Evolutionary conservation across 2,888 invertebrate species (phyloP).

Genomic region (Venusia cambrica): DNA sequence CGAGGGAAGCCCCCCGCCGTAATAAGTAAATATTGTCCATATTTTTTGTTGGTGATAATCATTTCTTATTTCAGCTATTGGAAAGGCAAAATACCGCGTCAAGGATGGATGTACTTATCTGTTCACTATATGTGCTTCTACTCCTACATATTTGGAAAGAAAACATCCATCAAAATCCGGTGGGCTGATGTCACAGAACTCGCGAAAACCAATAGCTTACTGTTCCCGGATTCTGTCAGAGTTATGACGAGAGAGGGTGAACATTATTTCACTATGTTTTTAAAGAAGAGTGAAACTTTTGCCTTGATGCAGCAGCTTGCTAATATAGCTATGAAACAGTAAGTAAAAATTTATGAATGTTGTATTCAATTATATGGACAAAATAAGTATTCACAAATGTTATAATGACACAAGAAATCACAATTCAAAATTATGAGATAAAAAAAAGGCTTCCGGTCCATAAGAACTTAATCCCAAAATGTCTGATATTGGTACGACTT

Average conservation of each 20-base stretch:
- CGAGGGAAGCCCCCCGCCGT: too few relatives aligned
- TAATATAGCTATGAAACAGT: conserved; percentile 97
- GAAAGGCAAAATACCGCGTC: conserved; percentile 95
- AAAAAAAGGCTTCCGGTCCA: too few relatives aligned
- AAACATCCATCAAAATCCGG: conserved; percentile 92
- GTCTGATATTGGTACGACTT: too few relatives aligned
- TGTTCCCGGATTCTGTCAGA: conserved; percentile 93
- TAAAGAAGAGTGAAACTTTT: conserved; percentile 94
- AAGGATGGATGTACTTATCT: conserved; percentile 98
- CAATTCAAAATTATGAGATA: too few relatives aligned
- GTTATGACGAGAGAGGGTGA: conserved; percentile 92
- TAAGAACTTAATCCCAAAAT: too few relatives aligned
- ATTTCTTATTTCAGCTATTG: conserved; percentile 86
- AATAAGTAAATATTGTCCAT: too few relatives aligned
- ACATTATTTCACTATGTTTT: conserved; percentile 95
- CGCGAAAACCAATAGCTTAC: conserved; percentile 86
- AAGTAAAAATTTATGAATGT: too few relatives aligned
- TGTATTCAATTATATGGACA: too few relatives aligned
- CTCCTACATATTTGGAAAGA: conserved; percentile 95
- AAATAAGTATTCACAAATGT: too few relatives aligned
- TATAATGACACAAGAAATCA: too few relatives aligned
- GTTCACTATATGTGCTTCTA: conserved; percentile 98
- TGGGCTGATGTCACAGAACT: conserved; percentile 95
- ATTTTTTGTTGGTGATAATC: too few relatives aligned
- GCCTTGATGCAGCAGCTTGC: conserved; percentile 96